phyloP scores from a whole-genome alignment of 2,113 vertebrate genomes.

The Budorcas taxicolor region DNA sequence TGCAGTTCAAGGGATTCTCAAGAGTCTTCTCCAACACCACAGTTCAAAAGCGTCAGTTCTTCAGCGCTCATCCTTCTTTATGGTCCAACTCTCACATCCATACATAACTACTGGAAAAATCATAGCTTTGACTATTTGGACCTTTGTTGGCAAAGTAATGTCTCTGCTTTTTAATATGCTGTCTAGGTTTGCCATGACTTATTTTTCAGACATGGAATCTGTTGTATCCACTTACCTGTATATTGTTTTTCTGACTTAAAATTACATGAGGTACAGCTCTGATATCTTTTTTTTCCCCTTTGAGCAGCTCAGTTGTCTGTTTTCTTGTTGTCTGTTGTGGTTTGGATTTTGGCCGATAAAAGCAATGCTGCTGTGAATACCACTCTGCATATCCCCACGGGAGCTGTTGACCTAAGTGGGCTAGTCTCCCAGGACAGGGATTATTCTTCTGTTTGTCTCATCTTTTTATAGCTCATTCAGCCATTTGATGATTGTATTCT shows the following conservation, averaged over 20 bases:
- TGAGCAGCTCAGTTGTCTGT: not conserved
- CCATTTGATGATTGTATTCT: not conserved
- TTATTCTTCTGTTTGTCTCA: not conserved
- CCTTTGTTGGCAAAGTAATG: not conserved
- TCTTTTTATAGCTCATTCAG: not conserved
- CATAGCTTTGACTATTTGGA: not conserved
- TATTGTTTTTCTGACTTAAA: not conserved
- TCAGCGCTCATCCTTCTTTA: not conserved
- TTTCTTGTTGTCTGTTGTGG: not conserved
- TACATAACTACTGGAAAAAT: not conserved
- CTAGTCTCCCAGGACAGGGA: not conserved
- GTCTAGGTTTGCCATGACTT: not conserved
- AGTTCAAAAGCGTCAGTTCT: not conserved
- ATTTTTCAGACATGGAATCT: not conserved
- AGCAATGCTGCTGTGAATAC: not conserved
- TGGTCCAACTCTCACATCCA: not conserved
- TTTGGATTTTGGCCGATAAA: not conserved
- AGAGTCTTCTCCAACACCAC: not conserved
- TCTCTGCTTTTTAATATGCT: not conserved
- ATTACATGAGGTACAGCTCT: not conserved
- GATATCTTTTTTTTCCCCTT: not conserved
- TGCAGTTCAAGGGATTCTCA: not conserved
- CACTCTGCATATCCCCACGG: no score
- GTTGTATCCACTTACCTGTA: not conserved
- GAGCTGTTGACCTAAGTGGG: not conserved